Conservation (phyloP, 2,888 invertebrate species). For the Augiades crinisus region DNA sequence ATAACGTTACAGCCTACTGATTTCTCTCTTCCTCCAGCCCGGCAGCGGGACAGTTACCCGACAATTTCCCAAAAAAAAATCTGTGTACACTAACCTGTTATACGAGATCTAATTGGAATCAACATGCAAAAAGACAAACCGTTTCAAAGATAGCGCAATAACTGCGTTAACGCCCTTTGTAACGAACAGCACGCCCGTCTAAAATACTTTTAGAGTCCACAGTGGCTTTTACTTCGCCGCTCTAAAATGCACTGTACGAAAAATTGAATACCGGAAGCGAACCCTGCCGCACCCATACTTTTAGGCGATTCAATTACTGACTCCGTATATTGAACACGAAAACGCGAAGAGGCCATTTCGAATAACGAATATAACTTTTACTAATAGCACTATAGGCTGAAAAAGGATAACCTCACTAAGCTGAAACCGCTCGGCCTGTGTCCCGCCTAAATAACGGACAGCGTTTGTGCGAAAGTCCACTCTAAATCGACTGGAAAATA, state of each 20-base stretch:
- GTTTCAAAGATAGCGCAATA: constrained; percentile 10
- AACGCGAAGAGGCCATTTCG: constrained; percentile 11
- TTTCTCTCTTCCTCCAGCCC: too few species aligned
- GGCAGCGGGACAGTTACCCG: too few species aligned
- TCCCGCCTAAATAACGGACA: neutral
- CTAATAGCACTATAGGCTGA: constrained; percentile 11
- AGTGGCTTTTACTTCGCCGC: constrained; percentile 8
- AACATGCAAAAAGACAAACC: neutral
- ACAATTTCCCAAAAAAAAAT: too few species aligned
- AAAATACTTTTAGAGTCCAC: constrained; percentile 7
- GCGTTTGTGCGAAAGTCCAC: neutral
- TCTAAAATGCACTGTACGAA: constrained; percentile 15
- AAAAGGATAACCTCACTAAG: neutral
- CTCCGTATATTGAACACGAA: constrained; percentile 17
- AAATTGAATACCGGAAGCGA: constrained; percentile 13
- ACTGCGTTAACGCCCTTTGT: constrained; percentile 2
- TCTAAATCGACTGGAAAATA: too few species aligned
- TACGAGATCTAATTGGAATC: neutral
- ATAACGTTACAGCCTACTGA: too few species aligned
- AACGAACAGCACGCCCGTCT: neutral
- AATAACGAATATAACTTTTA: constrained; percentile 23
- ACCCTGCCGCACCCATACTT: constrained; percentile 11
- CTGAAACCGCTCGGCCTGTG: neutral
- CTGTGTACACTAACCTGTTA: neutral
- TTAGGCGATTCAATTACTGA: constrained; percentile 21